phyloP scores from a whole-genome alignment of 2,888 invertebrate species.

The Caenorhabditis parvicauda region DNA sequence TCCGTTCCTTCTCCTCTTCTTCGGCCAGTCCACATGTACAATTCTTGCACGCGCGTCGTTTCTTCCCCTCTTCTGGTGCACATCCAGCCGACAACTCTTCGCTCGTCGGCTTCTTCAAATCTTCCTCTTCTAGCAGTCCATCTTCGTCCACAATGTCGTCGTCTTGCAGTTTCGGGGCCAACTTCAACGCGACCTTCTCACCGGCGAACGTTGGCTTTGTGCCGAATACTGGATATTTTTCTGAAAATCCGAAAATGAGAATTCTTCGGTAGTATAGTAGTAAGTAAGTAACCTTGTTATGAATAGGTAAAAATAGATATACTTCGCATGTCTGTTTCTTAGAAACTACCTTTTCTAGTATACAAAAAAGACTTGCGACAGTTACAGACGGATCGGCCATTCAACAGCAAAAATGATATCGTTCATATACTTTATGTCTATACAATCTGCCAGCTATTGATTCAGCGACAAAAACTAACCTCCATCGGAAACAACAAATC shows the following conservation, averaged over 20 bases:
- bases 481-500: constrained; percentile 15
- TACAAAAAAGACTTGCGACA: too few species aligned
- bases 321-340: too few species aligned
- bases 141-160: constrained; percentile 79
- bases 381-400: too few species aligned
- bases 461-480: too few species aligned
- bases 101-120: constrained; percentile 82
- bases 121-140: constrained; percentile 83
- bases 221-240: constrained; percentile 11
- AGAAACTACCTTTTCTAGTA: too few species aligned
- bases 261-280: too few species aligned
- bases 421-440: too few species aligned
- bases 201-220: constrained; percentile 16
- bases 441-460: too few species aligned
- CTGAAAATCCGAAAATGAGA: too few species aligned
- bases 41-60: constrained; percentile 69
- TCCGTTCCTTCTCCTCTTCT: constrained; percentile 74
- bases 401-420: too few species aligned
- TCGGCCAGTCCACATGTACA: constrained; percentile 96
- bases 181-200: constrained; percentile 16
- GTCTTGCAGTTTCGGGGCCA: constrained; percentile 10
- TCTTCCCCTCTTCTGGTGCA: constrained; percentile 29
- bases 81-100: constrained; percentile 66
- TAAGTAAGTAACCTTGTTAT: too few species aligned
- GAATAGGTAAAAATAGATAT: too few species aligned